A percentile compares a stretch with the other conserved stretches of the same genome.
Evolutionary conservation across 1,140 invertebrate genomes (phyloP).

Genomic region (Chlorops oryzae): DNA sequence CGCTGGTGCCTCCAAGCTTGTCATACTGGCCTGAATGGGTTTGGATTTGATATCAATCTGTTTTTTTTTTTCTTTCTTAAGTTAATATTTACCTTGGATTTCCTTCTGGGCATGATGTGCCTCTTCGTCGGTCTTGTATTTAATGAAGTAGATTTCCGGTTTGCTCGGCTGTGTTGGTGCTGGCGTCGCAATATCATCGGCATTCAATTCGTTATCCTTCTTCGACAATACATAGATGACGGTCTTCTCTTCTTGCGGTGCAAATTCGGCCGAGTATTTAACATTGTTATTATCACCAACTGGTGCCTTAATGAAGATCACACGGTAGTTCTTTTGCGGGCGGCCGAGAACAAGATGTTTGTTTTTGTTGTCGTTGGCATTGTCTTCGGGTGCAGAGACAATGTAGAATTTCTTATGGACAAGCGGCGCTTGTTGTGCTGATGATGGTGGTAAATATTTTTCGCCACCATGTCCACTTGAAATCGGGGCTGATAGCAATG

Average conservation of each 20-base stretch:
- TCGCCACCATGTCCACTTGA: slow-evolving; percentile 12
- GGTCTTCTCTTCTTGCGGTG: slow-evolving; percentile 64
- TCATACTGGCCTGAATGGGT: slow-evolving; percentile 17
- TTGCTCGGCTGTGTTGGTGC: slow-evolving; percentile 63
- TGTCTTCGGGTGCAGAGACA: slow-evolving; percentile 20
- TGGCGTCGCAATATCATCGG: slow-evolving; percentile 59
- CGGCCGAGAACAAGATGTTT: slow-evolving; percentile 30
- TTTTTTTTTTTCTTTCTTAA: neutral
- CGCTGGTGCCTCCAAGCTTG: slow-evolving; percentile 14
- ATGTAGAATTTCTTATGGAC: slow-evolving; percentile 20
- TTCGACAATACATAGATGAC: slow-evolving; percentile 75
- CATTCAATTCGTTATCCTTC: slow-evolving; percentile 56
- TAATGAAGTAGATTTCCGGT: slow-evolving; percentile 65
- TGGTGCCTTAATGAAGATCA: slow-evolving; percentile 77
- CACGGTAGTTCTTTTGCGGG: slow-evolving; percentile 72
- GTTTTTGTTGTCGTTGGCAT: slow-evolving; percentile 4
- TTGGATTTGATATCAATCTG: neutral
- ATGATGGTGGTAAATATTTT: slow-evolving; percentile 16
- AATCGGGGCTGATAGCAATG: slow-evolving; percentile 18
- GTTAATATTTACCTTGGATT: slow-evolving; percentile 19
- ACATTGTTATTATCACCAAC: slow-evolving; percentile 56
- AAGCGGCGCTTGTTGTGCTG: slow-evolving; percentile 10
- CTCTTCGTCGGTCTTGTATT: slow-evolving; percentile 59
- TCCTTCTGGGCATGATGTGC: slow-evolving; percentile 20
- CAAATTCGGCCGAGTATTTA: slow-evolving; percentile 18